Base-by-base conservation (phyloP, 2,113 vertebrate genomes). In the Crotophaga sulcirostris region DNA sequence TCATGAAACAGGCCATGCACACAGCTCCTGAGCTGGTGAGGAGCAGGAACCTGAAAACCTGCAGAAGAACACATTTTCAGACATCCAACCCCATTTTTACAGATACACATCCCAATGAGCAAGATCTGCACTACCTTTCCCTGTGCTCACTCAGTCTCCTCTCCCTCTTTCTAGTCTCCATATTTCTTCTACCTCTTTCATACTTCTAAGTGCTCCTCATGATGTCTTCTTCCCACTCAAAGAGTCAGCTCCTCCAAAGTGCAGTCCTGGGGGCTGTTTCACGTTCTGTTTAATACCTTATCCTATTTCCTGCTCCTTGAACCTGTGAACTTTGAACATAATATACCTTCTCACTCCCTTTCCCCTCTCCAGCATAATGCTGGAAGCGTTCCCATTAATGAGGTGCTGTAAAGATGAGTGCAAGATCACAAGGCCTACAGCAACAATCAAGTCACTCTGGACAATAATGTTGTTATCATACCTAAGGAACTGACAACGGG, bases 341-440 rank as follows among this genome's bases (percentile, higher is more conserved):
- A 85, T 29, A 85, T 49, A 83, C 58, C 55, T 73, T 38, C 83
- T 75, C 73, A 72, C 38, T 89, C 38, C 85, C 86, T 80, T 88
- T 84, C 64, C 75, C 67, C 68, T 76, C 58, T 59, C 56, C 62
- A 80, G 69, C 63, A 84, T 49, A 75, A 83, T 58, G 80, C 88
- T 96, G 93, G 90, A 92, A 96, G 36, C 42, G 69, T 84, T 96
- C 75, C 76, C 54, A 77, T 64, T 51, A 25, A 49, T 7, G 52
- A 94, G 69, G 76, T 81, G 76, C 69, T 89, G 15, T 58, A 87
- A 90, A 84, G 88, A 82, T 72, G 87, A 82, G 58, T 89, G 69
- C 58, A 89, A 87, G 47, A 92, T 77, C 84, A 88, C 87, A 90
- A 74, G 69, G 64, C 56, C 47, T 93, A 90, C 59, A 92, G 83